Conservation (phyloP, 2,888 invertebrate genomes). For the Macrosiphum euphorbiae region DNA sequence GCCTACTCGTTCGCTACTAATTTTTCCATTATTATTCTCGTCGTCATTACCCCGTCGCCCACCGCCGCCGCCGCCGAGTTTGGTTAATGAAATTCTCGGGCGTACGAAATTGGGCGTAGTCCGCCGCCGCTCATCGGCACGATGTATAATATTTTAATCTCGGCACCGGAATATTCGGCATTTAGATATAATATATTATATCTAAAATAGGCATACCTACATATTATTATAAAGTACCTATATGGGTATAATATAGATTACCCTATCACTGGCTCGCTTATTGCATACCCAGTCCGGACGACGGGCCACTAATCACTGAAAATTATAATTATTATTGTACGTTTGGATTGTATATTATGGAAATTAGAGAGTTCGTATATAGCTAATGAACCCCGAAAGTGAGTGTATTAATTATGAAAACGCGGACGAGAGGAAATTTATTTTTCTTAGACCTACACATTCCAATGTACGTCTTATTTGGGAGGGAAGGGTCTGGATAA, state of each 20-base stretch:
- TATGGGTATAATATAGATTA: neutral
- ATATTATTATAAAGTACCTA: neutral
- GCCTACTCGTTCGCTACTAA: constrained; percentile 34
- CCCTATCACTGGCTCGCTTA: neutral
- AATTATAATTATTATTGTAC: neutral
- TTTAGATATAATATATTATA: neutral
- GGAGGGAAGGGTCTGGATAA: neutral
- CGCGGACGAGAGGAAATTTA: neutral
- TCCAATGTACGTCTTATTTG: neutral
- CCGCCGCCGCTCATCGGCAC: neutral
- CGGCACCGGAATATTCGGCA: neutral
- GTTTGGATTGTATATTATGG: neutral
- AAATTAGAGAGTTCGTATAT: neutral
- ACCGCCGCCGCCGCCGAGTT: neutral
- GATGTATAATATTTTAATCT: constrained; percentile 8
- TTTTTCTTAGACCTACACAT: neutral
- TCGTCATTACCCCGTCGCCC: constrained; percentile 5
- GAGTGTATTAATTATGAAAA: neutral
- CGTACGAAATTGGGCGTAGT: constrained; percentile 11
- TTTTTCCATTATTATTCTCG: constrained; percentile 36
- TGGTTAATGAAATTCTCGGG: constrained; percentile 40
- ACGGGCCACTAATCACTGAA: constrained; percentile 1
- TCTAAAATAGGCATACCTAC: neutral
- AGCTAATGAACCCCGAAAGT: neutral
- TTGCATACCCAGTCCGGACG: neutral